Evolutionary conservation across 37 sponge, comb jelly and placozoan species (phyloP), one percentile per base, ranked within the genome.

Genomic region (Ianthella basta): DNA sequence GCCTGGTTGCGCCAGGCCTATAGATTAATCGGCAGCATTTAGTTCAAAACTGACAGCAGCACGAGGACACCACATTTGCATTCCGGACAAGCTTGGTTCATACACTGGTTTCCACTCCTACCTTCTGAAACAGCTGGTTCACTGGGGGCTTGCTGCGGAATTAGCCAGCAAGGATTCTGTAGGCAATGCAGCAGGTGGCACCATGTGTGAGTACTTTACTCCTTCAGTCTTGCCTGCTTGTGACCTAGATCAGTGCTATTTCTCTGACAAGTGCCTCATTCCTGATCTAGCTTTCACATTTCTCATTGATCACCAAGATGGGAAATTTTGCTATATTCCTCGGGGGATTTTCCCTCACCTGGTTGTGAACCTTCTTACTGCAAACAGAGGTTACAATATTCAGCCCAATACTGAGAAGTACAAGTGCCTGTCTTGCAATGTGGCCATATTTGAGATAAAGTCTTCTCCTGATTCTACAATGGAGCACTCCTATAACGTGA

Each of bases 91-190:
- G 29, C 23, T 64, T 24, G 66, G 66, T 29, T 64, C 66, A 64
- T 64, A 16, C 27, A 24, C 23, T 29, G 66, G 66, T 29, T 64
- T 64, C 66, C 66, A 64, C 66, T 29, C 23, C 29, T 29, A 30
- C 29, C 66, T 64, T 16, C 66, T 64, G 23, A 64, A 64, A 30
- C 27, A 30, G 66, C 66, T 64, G 29, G 66, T 64, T 21, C 66
- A 64, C 66, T 64, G 66, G 66, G 66, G 66, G 23, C 27, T 64
- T 24, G 66, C 66, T 21, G 66, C 66, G 23, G 66, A 64, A 64
- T 29, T 64, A 30, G n/a, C n/a, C n/a, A n/a, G n/a, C n/a, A 64
- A 12, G n/a, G 66, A 64, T 10, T 21, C 66, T 64, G 66, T 10
- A 10, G 8, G 20, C 66, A 18, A 56, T 15, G 16, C 59, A 56